phyloP scores from a whole-genome alignment of 2,888 invertebrate genomes.

The Drosophila sordidula region DNA sequence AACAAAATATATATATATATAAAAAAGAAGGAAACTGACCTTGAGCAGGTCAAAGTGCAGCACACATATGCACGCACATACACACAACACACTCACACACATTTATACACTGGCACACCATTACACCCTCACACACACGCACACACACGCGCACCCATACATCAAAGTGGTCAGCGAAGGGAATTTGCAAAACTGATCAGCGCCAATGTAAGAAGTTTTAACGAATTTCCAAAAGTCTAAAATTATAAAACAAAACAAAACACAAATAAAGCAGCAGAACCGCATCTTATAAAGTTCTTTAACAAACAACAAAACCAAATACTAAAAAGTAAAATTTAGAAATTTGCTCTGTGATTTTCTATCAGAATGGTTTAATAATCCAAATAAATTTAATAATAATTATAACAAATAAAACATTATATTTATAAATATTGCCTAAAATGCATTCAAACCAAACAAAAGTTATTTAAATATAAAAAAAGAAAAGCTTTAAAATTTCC shows the following conservation, averaged over 20 bases:
- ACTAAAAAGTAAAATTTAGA: conserved; percentile 60
- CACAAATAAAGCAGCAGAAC: conserved; percentile 25
- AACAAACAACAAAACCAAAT: conserved; percentile 19
- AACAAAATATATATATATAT: neutral
- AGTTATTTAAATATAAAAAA: conserved; percentile 40
- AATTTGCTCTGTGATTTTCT: conserved; percentile 83
- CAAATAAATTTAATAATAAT: conserved; percentile 49
- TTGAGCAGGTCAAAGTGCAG: conserved; percentile 44
- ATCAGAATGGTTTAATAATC: conserved; percentile 78
- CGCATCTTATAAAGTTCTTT: conserved; percentile 28
- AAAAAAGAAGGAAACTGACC: conserved; percentile 24
- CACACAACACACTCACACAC: conserved; percentile 9
- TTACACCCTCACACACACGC: conserved; percentile 23
- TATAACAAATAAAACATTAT: conserved; percentile 40
- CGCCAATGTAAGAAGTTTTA: conserved; percentile 62
- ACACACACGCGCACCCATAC: conserved; percentile 19
- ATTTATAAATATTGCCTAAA: conserved; percentile 64
- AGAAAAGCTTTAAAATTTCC: conserved; percentile 58
- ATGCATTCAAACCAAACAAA: conserved; percentile 43
- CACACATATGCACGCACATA: conserved; percentile 29
- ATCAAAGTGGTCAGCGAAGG: conserved; percentile 19
- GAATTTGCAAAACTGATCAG: conserved; percentile 49
- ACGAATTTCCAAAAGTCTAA: conserved; percentile 69
- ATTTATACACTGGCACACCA: conserved; percentile 23
- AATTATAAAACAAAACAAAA: conserved; percentile 11